Evolutionary conservation across 2,797 vertebrate genomes (phyloP).

Genomic region (Antrozous pallidus): DNA sequence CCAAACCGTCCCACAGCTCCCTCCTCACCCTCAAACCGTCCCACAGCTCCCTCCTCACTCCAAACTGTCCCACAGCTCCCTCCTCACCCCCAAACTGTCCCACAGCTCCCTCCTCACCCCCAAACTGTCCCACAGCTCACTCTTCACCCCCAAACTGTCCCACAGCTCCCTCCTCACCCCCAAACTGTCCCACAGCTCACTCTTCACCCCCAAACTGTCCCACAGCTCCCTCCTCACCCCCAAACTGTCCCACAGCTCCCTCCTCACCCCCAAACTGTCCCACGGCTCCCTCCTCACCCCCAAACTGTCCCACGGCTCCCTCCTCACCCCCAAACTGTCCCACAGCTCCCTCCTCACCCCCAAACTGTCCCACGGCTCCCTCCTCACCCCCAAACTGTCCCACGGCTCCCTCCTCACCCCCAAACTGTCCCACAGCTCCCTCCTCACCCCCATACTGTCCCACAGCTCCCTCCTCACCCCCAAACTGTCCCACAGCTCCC

Average conservation of each 20-base stretch:
- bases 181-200: accelerated
- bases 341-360: too few species aligned
- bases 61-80: accelerated
- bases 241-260: accelerated
- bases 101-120: too few species aligned
- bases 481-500: neutral
- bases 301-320: accelerated
- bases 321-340: neutral
- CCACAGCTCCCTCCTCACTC: too few species aligned
- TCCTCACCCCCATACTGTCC: neutral
- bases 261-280: neutral
- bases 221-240: too few species aligned
- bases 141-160: neutral
- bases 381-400: neutral
- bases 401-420: too few species aligned
- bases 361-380: accelerated
- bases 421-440: accelerated
- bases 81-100: too few species aligned
- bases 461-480: too few species aligned
- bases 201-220: neutral
- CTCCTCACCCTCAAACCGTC: neutral
- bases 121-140: too few species aligned
- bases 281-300: too few species aligned
- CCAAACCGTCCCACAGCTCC: accelerated
- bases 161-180: too few species aligned